These are phyloP conservation scores for Andrena fulva DNA, from an alignment of 2,888 invertebrate species.

Conservation along the genomic window DNA sequence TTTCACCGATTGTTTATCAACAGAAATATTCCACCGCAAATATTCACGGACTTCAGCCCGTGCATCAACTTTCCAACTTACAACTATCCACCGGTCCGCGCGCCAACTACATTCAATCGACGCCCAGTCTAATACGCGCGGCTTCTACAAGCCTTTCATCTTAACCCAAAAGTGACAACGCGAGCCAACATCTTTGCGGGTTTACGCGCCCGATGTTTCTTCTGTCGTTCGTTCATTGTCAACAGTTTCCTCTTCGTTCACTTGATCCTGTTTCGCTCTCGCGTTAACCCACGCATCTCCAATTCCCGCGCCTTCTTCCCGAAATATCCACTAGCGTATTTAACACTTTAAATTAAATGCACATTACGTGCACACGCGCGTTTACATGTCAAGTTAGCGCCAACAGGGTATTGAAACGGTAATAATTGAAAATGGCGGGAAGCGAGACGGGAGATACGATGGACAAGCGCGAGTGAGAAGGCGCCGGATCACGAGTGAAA, in stretches of 20 bases:
- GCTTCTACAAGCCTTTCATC: no score
- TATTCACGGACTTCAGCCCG: background rate
- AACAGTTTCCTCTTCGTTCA: no score
- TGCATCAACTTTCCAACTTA: background rate
- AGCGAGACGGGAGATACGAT: conserved; percentile 18
- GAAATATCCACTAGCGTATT: background rate
- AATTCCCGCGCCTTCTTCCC: no score
- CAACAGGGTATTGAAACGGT: conserved; percentile 28
- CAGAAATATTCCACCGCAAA: conserved; percentile 60
- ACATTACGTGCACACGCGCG: background rate
- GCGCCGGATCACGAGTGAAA: background rate
- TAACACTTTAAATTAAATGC: background rate
- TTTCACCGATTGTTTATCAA: conserved; percentile 72
- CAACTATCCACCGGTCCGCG: background rate
- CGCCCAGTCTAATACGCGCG: no score
- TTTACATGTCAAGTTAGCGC: background rate
- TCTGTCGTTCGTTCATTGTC: no score
- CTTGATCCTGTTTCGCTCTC: no score
- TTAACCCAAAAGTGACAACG: no score
- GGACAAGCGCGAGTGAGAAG: background rate
- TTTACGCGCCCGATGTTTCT: no score
- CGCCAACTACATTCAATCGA: background rate
- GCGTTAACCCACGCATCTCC: no score
- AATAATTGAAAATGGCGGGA: conserved; percentile 54
- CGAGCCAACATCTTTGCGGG: no score